phyloP scores from a whole-genome alignment of 2,797 vertebrate genomes.

The Tinamus major region DNA sequence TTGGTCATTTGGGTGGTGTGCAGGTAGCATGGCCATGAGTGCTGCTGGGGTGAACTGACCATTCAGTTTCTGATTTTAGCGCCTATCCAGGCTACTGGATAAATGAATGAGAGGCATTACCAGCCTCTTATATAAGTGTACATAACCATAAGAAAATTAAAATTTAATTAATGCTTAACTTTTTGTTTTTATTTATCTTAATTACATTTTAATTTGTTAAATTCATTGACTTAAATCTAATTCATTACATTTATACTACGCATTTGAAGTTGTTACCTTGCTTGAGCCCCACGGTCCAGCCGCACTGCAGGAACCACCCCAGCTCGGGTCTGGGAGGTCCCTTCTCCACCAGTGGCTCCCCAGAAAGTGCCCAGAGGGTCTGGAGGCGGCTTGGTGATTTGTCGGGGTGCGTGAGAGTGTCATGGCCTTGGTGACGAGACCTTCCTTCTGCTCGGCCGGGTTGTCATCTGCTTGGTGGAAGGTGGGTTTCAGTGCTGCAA shows the following conservation, averaged over 20 bases:
- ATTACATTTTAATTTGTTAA: neutral
- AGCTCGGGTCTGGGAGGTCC: neutral
- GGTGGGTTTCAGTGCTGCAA: neutral
- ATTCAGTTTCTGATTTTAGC: neutral
- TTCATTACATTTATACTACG: neutral
- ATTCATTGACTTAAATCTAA: neutral
- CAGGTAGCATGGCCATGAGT: neutral
- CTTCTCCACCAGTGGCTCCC: slow-evolving; percentile 61
- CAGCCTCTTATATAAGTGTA: neutral
- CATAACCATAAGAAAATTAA: neutral
- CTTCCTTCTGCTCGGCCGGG: too few species aligned
- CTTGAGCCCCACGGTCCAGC: neutral
- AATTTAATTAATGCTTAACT: neutral
- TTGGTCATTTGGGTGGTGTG: neutral
- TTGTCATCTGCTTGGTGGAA: neutral
- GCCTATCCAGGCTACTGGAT: neutral
- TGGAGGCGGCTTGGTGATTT: slow-evolving; percentile 69
- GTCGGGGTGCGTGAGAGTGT: neutral
- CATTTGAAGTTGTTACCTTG: neutral
- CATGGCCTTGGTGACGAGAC: too few species aligned
- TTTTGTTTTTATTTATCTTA: neutral
- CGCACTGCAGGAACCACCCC: too few species aligned
- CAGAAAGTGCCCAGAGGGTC: slow-evolving; percentile 54
- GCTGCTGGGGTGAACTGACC: neutral
- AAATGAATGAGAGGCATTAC: neutral